Evolutionary conservation across 2,888 invertebrate genomes (phyloP).

Genomic region (Caenorhabditis sp.): DNA sequence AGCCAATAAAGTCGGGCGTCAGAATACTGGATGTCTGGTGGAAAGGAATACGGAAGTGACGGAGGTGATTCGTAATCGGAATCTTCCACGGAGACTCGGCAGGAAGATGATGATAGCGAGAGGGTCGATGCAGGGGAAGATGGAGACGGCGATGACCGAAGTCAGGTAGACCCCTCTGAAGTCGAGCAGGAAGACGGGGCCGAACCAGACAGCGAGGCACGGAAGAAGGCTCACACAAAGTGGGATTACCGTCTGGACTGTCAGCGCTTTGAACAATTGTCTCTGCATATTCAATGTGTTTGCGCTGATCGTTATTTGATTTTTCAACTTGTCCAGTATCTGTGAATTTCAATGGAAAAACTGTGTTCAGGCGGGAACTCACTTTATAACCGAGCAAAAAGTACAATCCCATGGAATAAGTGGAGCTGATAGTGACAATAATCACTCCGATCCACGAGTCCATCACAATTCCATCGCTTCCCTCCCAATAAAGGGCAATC

Average conservation of each 20-base stretch:
- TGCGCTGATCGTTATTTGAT: constrained; percentile 19
- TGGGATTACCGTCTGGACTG: constrained; percentile 19
- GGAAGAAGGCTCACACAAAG: constrained; percentile 23
- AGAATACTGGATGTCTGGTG: too few relatives aligned
- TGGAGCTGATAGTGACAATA: constrained; percentile 6
- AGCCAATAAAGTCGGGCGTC: background rate
- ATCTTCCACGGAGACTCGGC: constrained; percentile 3
- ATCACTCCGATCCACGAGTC: constrained; percentile 21
- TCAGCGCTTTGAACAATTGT: constrained; percentile 23
- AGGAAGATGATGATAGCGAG: constrained; percentile 29
- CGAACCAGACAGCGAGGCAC: constrained; percentile 20
- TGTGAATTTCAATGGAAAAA: too few relatives aligned
- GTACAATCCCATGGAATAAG: constrained; percentile 5
- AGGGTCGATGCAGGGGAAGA: constrained; percentile 21
- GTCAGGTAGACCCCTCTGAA: constrained; percentile 11
- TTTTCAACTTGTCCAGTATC: background rate
- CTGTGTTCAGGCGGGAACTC: too few relatives aligned
- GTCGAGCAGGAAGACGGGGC: constrained; percentile 12
- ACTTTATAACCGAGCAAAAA: constrained; percentile 20
- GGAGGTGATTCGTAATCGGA: background rate
- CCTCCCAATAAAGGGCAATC: constrained; percentile 30
- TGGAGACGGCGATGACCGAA: constrained; percentile 10
- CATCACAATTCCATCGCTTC: background rate
- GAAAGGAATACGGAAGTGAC: too few relatives aligned
- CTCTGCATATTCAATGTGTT: constrained; percentile 19